These are phyloP conservation scores for Orthonychiurus folsomi DNA, from an alignment of 2,888 invertebrate species.

Conservation along the genomic window DNA sequence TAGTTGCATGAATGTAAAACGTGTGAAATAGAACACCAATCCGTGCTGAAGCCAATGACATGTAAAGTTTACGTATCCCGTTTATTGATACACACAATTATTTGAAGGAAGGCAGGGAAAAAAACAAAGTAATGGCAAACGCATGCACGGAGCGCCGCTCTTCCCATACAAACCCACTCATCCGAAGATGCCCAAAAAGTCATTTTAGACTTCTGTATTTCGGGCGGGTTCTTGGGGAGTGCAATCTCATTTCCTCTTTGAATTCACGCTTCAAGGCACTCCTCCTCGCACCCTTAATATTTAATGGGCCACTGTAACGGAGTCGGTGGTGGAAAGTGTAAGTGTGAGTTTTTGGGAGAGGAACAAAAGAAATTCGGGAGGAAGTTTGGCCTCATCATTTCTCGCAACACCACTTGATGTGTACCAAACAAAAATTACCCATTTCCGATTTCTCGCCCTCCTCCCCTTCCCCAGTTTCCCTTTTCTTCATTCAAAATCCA, in stretches of 20 bases:
- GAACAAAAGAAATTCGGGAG: constrained; percentile 11
- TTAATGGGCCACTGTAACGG: background rate
- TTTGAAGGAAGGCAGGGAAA: background rate
- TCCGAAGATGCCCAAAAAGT: background rate
- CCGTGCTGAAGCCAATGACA: too few relatives aligned
- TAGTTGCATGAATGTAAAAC: too few relatives aligned
- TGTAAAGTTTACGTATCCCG: too few relatives aligned
- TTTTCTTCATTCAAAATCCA: too few relatives aligned
- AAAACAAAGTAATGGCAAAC: background rate
- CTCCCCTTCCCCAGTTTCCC: constrained; percentile 16
- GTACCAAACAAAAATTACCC: constrained; percentile 35
- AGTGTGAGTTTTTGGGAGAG: background rate
- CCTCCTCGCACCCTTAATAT: too few relatives aligned
- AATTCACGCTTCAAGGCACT: background rate
- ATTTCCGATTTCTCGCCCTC: constrained; percentile 39
- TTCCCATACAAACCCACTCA: background rate
- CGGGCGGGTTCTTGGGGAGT: too few relatives aligned
- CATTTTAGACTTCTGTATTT: background rate
- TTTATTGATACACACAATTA: too few relatives aligned
- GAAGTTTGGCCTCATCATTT: constrained; percentile 37
- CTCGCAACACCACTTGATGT: constrained; percentile 25
- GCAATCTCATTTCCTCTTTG: background rate
- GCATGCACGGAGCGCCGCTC: too few relatives aligned
- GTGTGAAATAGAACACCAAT: too few relatives aligned
- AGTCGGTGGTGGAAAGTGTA: background rate